Base-by-base conservation (phyloP, 2,797 vertebrate species). In the Hyperoplus immaculatus region DNA sequence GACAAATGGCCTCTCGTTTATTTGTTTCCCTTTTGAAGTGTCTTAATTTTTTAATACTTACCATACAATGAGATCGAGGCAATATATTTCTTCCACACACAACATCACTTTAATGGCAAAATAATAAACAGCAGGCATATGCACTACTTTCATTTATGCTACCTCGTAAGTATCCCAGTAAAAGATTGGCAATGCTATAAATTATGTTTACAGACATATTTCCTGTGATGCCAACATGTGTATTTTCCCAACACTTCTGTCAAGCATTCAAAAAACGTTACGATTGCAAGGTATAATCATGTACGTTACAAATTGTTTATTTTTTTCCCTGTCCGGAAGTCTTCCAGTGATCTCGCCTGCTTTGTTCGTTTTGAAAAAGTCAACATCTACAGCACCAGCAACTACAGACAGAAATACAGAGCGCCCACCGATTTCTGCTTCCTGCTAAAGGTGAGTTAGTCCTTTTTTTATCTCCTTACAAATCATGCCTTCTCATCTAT, bases 401-500 rank as follows among this genome's bases (percentile, higher is more conserved):
- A 96, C 64, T 96, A 93, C 92, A 97, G 92, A 90, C 87, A 92
- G 56, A 98, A 95, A 83, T 97, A 96, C 47, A 97, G 94, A 93
- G 97, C 97, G 1, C 97, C 97, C n/a, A 97, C 96, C 21, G 92
- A 98, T 84, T 85, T 95, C 92, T 97, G 97, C 93, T 98, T 98
- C 87, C 92, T 97, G 42, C 91, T 98, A 62, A 98, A 98, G 97
- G 97, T 98, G 94, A 85, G 53, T 2, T 47, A 14, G 29, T 21
- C 12, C 6, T 29, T 29, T 29, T 29, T 29, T 29, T 29, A 29
- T 29, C 29, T 29, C 29, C 29, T 29, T 29, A 29, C 29, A 29
- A 29, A 29, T 29, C 29, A 0, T 29, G 29, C 29, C 29, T 29
- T 29, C 29, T 3, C 29, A 3, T 29, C 29, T 29, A 21, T 21